Base-by-base conservation (phyloP, 2,797 vertebrate genomes). In the Myotis myotis region DNA sequence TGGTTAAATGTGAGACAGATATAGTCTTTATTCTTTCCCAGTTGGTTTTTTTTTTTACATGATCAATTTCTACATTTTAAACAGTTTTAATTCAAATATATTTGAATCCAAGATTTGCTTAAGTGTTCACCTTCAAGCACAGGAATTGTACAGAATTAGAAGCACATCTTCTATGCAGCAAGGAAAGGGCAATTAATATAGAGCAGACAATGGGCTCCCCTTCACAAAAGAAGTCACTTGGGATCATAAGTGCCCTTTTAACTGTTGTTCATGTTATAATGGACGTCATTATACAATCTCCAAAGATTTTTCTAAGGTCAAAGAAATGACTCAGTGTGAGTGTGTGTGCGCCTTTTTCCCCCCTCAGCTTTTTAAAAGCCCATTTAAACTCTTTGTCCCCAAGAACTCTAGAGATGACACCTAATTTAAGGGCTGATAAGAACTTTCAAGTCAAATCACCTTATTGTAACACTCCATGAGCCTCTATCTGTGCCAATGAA, bases 231-330 rank as follows among this genome's bases (percentile, higher is more conserved):
- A 88, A 91, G 41, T 57, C 71, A 41, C 36, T 36, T 86, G 41
- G 41, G 79, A 92, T 87, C 38, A 13, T 72, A 80, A 86, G 22
- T 81, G 41, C 53, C 75, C 66, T 95, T 96, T 92, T 84, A 89
- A 87, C 70, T 72, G 6, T 41, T 86, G 86, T 76, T 75, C 75
- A 47, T 74, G 70, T 94, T 79, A 89, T 49, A 83, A 89, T 36
- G 76, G 36, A 72, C 38, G 68, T 94, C 41, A 88, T 76, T 94
- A 93, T 66, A 36, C 30, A 83, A 62, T 11, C 28, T 84, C 13
- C 23, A 72, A 75, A 93, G 64, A 76, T 44, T 91, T 87, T 82
- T 79, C 68, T 94, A 84, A 96, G 64, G 89, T 96, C 60, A 96
- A 91, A 72, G 85, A 60, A 94, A 25, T 11, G 62, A 51, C 16